Evolutionary conservation across 2,888 invertebrate species (phyloP).

Genomic region (Acronicta psi): DNA sequence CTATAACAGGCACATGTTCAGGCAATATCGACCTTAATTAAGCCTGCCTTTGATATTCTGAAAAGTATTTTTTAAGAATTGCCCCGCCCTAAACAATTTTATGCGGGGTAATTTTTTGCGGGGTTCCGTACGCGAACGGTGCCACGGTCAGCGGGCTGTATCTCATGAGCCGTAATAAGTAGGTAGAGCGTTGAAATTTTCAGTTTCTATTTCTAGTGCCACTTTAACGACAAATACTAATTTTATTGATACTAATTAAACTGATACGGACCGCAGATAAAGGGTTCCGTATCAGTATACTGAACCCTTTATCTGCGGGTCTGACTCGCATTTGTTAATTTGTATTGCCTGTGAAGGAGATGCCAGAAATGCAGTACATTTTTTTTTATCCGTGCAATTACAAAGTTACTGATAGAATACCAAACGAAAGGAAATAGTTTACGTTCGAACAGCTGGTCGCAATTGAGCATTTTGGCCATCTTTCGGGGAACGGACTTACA

Average conservation of each 20-base stretch:
- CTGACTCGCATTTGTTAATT: conserved; percentile 40
- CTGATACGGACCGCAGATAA: too few species aligned
- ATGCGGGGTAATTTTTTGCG: conserved; percentile 9
- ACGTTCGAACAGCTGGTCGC: conserved; percentile 59
- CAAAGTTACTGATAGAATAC: conserved; percentile 46
- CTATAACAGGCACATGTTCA: conserved; percentile 43
- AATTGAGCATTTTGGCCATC: conserved; percentile 68
- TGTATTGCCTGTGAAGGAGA: conserved; percentile 20
- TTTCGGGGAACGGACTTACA: conserved; percentile 59
- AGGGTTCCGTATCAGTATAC: too few species aligned
- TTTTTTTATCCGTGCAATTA: conserved; percentile 44
- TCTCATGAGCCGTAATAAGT: too few species aligned
- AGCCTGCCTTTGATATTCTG: conserved; percentile 25
- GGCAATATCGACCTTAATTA: conserved; percentile 35
- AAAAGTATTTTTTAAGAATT: conserved; percentile 12
- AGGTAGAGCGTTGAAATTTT: too few species aligned
- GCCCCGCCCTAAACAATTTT: conserved; percentile 7
- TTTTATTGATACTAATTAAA: too few species aligned
- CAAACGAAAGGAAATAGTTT: conserved; percentile 61
- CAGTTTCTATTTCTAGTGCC: too few species aligned
- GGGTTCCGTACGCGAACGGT: too few species aligned
- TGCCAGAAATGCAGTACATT: conserved; percentile 38
- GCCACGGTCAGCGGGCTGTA: too few species aligned
- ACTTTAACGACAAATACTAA: too few species aligned
- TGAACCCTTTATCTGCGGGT: too few species aligned